phyloP scores from a whole-genome alignment of 2,113 vertebrate species.

The Astatotilapia flaviijosephi region DNA sequence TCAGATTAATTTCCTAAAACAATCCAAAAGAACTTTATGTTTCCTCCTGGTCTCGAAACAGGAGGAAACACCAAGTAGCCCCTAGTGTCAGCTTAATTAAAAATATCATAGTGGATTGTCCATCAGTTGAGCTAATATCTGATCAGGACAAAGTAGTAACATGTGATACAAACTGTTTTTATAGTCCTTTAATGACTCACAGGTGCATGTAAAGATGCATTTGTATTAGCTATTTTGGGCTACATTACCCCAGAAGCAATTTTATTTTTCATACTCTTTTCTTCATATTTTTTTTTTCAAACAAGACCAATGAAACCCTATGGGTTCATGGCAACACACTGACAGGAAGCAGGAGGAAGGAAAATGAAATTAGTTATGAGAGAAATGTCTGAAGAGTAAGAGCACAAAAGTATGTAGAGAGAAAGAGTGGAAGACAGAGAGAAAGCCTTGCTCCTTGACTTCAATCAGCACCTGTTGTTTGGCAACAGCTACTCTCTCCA shows the following conservation, averaged over 20 bases:
- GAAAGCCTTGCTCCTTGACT: conserved; percentile 34
- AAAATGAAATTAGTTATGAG: neutral
- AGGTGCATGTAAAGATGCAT: neutral
- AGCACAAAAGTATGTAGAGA: neutral
- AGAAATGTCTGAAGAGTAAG: neutral
- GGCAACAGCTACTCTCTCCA: conserved; percentile 11
- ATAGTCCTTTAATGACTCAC: neutral
- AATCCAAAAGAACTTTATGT: neutral
- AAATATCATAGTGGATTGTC: neutral
- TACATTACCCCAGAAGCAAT: neutral
- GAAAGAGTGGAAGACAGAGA: neutral
- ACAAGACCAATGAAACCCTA: neutral
- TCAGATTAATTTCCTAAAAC: neutral
- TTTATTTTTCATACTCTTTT: neutral
- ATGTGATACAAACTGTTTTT: neutral
- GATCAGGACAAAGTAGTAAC: neutral
- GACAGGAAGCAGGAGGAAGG: neutral
- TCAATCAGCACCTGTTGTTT: conserved; percentile 53
- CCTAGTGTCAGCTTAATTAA: neutral
- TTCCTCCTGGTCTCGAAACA: neutral
- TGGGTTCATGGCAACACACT: neutral
- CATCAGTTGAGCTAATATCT: neutral
- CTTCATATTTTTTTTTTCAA: neutral
- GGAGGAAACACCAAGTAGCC: neutral
- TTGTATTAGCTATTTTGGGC: neutral